Conservation (phyloP, 2,797 vertebrate species). For the Euthynnus affinis region DNA sequence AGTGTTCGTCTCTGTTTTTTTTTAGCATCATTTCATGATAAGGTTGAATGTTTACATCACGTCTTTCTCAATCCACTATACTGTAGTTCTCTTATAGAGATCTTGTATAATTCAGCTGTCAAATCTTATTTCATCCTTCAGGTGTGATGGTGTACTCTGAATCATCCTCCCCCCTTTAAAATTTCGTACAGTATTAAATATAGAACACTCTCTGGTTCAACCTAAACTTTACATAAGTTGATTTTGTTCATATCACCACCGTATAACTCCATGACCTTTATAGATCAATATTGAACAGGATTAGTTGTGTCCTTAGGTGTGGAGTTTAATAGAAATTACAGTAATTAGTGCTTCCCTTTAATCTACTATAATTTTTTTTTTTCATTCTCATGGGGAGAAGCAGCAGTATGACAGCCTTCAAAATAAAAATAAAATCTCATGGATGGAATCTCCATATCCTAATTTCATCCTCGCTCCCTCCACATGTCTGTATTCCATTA, state of each 20-base stretch:
- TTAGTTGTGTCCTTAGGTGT: not conserved
- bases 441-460: conserved; percentile 41
- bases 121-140: conserved; percentile 1
- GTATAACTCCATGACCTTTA: not conserved
- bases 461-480: conserved; percentile 29
- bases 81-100: not conserved
- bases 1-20: conserved; percentile 1
- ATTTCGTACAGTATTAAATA: not conserved
- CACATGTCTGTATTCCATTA: conserved; percentile 61
- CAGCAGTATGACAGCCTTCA: conserved; percentile 23
- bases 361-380: not conserved
- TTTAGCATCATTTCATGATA: conserved; percentile 10
- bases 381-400: conserved; percentile 1
- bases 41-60: conserved; percentile 30
- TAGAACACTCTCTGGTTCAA: not conserved
- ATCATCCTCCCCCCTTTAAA: not conserved
- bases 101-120: not conserved
- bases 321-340: not conserved
- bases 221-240: not conserved
- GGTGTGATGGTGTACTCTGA: not conserved
- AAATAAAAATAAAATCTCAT: conserved; percentile 45
- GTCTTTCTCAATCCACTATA: not conserved
- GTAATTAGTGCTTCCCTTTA: not conserved
- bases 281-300: not conserved
- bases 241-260: conserved; percentile 7